Base-by-base conservation (phyloP, 2,797 vertebrate species). In the Kryptolebias ocellatus region DNA sequence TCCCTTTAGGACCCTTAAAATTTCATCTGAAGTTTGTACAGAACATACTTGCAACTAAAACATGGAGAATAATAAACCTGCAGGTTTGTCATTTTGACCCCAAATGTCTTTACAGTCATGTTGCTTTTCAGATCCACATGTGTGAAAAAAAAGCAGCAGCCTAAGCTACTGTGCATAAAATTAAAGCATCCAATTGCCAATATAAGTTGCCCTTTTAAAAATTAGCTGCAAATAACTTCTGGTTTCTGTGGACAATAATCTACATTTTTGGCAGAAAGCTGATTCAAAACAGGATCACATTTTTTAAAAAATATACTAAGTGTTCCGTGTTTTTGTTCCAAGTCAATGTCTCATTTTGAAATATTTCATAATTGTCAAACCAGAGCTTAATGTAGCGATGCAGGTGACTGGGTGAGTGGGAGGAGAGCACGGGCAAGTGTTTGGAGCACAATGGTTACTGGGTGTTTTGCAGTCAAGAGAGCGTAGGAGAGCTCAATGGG, bases 381-480 rank as follows among this genome's bases (percentile, higher is more conserved):
- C 24, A 52, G 34, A 56, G 44, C 47, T 67, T 44, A 27, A 67
- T 24, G 17, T 62, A 51, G 59, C 53, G 53, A 55, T 46, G 64
- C 68, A 77, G 78, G 81, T 83, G 88, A 88, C 61, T 72, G 74
- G 81, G 59, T 75, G 85, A 83, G 81, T 80, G 74, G 85, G 86
- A 80, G 79, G 73, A 55, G 61, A 79, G 80, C 42, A 60, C 58
- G 74, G 72, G 84, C 77, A 82, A 85, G 80, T 86, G 83, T 72
- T 72, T 73, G 72, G 73, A 81, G 81, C 68, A 87, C 78, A 76
- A 71, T 79, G 79, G 74, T 68, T 79, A 18, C 74, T 67, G 67
- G 74, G 74, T 74, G 83, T 87, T 87, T 83, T 76, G 72, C 86
- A 88, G 75, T 86, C 81, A 84, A 86, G 84, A 85, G 89, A 75